Conservation (phyloP, 2,797 vertebrate genomes). For the Acrossocheilus fasciatus region DNA sequence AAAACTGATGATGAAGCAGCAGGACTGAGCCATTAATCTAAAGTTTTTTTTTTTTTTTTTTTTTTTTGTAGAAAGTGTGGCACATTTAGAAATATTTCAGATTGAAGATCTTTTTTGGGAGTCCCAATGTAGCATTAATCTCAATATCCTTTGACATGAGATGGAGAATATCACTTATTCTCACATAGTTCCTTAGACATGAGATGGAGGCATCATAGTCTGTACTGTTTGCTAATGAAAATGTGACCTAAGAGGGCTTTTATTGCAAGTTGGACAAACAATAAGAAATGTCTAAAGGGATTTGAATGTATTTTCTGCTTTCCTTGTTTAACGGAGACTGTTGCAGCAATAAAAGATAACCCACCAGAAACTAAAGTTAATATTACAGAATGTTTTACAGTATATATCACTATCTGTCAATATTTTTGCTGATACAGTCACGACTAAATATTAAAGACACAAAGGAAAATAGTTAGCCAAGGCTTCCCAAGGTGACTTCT, state of each 20-base stretch:
- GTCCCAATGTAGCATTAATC: constrained; percentile 37
- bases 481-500: constrained; percentile 58
- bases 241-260: not conserved
- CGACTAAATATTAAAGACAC: not conserved
- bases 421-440: not conserved
- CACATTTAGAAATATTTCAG: constrained; percentile 22
- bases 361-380: not conserved
- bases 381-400: not conserved
- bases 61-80: not conserved
- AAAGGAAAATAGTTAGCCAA: not conserved
- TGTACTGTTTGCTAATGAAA: constrained; percentile 25
- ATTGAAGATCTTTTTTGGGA: not conserved
- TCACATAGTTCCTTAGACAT: not conserved
- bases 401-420: not conserved
- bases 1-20: constrained; percentile 49
- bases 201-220: not conserved
- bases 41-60: constrained; percentile 9
- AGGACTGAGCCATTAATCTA: constrained; percentile 27
- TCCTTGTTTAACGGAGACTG: not conserved
- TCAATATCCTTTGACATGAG: constrained; percentile 23
- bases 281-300: constrained; percentile 9
- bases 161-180: not conserved
- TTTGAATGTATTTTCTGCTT: constrained; percentile 5
- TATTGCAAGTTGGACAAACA: constrained; percentile 16
- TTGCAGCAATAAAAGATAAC: not conserved